Percentiles rank a stretch among this genome's conserved stretches.
Evolutionary conservation across 2,113 vertebrate species (phyloP).

Genomic region (Solea senegalensis): DNA sequence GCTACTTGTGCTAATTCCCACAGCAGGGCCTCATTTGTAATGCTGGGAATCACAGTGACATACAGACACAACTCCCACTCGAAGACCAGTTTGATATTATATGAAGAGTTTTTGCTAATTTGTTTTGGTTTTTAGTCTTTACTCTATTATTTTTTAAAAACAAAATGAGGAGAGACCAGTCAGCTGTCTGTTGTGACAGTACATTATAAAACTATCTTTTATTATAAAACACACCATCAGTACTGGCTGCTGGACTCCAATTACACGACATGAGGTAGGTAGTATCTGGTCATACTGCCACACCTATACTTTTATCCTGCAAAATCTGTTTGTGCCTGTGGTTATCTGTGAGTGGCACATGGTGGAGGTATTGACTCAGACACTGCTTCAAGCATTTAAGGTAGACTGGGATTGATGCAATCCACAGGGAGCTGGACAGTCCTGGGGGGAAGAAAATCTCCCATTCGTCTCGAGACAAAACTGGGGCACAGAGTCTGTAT

Average conservation of each 20-base stretch:
- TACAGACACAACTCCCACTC: conserved; percentile 26
- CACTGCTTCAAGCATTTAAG: conserved; percentile 46
- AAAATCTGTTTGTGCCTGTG: conserved; percentile 43
- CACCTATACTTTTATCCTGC: conserved; percentile 26
- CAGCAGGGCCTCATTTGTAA: conserved; percentile 53
- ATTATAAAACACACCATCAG: neutral
- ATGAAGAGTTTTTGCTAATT: neutral
- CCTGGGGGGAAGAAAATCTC: conserved; percentile 62
- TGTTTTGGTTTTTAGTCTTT: too few species aligned
- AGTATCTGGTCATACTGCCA: conserved; percentile 7
- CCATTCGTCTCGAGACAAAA: conserved; percentile 62
- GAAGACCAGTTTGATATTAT: conserved; percentile 12
- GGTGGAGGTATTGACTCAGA: conserved; percentile 65
- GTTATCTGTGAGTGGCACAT: conserved; percentile 60
- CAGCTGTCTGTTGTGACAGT: neutral
- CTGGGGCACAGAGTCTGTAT: conserved; percentile 63
- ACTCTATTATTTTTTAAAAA: too few species aligned
- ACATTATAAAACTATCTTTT: neutral
- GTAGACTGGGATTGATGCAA: conserved; percentile 66
- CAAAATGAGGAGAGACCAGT: neutral
- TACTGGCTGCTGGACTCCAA: neutral
- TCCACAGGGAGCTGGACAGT: conserved; percentile 63
- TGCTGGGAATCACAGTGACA: conserved; percentile 38
- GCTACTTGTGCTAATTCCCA: conserved; percentile 59
- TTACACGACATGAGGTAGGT: conserved; percentile 6